Evolutionary conservation across 2,888 invertebrate genomes (phyloP), one percentile per base, ranked within the genome.

Genomic region (Alloscopus bannaensis): DNA sequence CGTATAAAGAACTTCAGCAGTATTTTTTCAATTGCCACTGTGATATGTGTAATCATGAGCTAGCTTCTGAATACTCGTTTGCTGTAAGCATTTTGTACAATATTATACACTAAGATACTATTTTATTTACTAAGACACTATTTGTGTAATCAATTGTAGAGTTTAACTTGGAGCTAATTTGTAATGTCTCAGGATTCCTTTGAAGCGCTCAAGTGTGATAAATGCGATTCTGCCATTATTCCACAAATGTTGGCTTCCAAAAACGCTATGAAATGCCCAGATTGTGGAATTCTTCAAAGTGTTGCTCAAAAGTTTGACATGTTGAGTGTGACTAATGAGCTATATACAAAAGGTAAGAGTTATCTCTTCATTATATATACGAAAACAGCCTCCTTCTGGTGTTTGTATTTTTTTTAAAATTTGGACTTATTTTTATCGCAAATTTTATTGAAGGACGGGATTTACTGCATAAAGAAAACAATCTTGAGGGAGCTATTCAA

Each of bases 1-100:
- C 90, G 92, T 86, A 90, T 97, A 40, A 83, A 88, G 0, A 86
- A 89, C 28, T 90, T 69, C 90, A 90, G 20, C 94, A 94, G 86
- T 97, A 96, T 88, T 91, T 91, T 87, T 97, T 98, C 88, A 88
- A 89, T 0, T 98, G 97, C 88, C 87, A 89, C 57, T 98, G 97
- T 88, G 86, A 88, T 3, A 91, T 93, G 36, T 97, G 97, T 88
- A 86, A 89, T 86, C 20, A 89, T 88, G 86, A 85, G 22, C 47
- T 47, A 60, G 65, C 78, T 11, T 29, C 59, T 18, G 83, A 81
- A 45, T 75, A 71, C 16, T 81, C 80, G 18, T 84, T 80, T 62
- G 72, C 80, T 8, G 86, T 83, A 82, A 64, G 69, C n/a, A 26
- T 57, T 11, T 59, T 26, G n/a, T n/a, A 52, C 31, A n/a, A 31